phyloP scores from a whole-genome alignment of 2,113 vertebrate genomes.

The Hystrix brachyura region DNA sequence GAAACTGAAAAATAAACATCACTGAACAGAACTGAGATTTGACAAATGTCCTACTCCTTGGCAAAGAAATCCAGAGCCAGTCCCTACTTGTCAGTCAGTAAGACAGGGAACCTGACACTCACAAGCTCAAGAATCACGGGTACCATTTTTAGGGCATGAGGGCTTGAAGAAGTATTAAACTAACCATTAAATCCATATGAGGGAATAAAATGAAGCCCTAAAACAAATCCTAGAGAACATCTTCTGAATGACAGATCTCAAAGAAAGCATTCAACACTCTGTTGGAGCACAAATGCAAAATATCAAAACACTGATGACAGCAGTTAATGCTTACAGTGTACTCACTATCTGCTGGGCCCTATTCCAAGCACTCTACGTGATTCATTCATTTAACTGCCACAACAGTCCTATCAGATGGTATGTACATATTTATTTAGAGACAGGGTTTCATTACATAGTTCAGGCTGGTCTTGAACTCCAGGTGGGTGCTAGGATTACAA shows the following conservation, averaged over 20 bases:
- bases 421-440: background rate
- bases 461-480: background rate
- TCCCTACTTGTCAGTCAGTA: background rate
- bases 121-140: background rate
- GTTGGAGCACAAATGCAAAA: background rate
- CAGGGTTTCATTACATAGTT: background rate
- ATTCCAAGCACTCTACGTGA: background rate
- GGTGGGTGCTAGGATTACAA: background rate
- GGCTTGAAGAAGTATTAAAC: background rate
- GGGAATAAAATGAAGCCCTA: background rate
- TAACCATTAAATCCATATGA: conserved; percentile 6
- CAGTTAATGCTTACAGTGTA: fast-evolving
- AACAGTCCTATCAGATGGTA: background rate
- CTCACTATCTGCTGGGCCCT: too few relatives aligned
- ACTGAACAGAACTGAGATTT: conserved; percentile 36
- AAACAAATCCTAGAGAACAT: background rate
- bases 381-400: background rate
- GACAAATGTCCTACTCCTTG: conserved; percentile 61
- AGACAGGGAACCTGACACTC: background rate
- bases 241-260: background rate
- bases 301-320: fast-evolving
- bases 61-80: background rate
- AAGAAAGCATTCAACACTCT: background rate
- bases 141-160: background rate
- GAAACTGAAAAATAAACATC: conserved; percentile 67